These are phyloP conservation scores for Poecilus cupreus DNA, from an alignment of 2,888 invertebrate genomes.

Conservation along the genomic window DNA sequence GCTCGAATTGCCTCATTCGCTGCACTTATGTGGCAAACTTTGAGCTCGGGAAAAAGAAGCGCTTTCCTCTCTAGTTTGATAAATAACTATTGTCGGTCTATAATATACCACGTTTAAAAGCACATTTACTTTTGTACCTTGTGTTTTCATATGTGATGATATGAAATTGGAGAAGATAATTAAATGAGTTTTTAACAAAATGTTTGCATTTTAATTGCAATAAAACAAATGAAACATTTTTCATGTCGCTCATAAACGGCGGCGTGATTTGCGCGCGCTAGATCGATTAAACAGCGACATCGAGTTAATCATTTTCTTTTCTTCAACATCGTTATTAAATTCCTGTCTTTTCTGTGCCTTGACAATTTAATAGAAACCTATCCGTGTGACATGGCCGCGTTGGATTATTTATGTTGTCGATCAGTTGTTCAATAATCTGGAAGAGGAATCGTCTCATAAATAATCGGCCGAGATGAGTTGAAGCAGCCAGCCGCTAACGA, in stretches of 20 bases:
- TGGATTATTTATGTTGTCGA: slow-evolving; percentile 59
- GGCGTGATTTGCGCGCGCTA: slow-evolving; percentile 9
- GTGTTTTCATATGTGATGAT: too few species aligned
- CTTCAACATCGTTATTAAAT: slow-evolving; percentile 50
- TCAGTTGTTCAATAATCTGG: slow-evolving; percentile 59
- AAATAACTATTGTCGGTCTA: too few species aligned
- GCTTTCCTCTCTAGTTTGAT: too few species aligned
- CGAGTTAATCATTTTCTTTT: slow-evolving; percentile 44
- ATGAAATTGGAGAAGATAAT: too few species aligned
- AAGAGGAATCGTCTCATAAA: slow-evolving; percentile 56
- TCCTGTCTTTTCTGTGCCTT: slow-evolving; percentile 41
- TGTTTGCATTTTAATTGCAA: too few species aligned
- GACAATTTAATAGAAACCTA: slow-evolving; percentile 57
- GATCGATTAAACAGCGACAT: slow-evolving; percentile 34
- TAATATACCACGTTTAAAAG: too few species aligned
- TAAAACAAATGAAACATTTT: not conserved
- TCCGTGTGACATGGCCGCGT: slow-evolving; percentile 38
- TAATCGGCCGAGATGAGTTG: slow-evolving; percentile 53
- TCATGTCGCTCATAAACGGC: not conserved
- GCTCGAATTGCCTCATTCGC: too few species aligned
- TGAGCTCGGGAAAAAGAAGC: too few species aligned
- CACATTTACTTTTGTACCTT: too few species aligned
- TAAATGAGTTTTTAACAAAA: too few species aligned
- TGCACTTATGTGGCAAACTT: too few species aligned
- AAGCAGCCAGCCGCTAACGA: slow-evolving; percentile 49